Conservation (phyloP, 2,888 invertebrate species). For the Osmoderma eremita region DNA sequence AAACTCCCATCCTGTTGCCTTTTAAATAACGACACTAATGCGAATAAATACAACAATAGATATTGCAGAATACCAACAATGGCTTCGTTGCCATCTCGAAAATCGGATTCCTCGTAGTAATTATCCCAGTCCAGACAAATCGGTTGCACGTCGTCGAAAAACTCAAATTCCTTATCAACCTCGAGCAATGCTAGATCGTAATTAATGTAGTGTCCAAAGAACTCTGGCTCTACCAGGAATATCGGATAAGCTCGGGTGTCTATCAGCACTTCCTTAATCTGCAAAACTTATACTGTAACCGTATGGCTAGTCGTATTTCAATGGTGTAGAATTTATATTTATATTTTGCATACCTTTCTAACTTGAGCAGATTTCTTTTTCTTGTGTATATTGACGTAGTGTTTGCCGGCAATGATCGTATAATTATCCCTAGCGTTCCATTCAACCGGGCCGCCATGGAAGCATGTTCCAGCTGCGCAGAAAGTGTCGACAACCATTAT, state of each 20-base stretch:
- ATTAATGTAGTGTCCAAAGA: no score
- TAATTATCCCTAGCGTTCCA: no score
- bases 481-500: no score
- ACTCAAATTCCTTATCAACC: neutral
- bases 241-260: no score
- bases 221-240: no score
- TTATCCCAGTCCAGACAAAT: neutral
- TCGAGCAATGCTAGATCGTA: neutral
- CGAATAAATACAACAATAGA: no score
- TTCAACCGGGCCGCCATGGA: no score
- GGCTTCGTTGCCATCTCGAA: neutral
- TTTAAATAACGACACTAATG: no score
- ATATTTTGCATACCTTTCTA: neutral
- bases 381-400: neutral
- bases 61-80: no score
- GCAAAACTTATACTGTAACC: neutral
- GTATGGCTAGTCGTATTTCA: no score
- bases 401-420: conserved; percentile 4
- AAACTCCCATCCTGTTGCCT: neutral
- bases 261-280: neutral
- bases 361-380: neutral
- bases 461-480: neutral
- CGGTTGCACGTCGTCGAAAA: neutral
- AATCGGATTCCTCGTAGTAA: neutral
- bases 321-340: neutral